A percentile compares a stretch with the other conserved stretches of the same genome.
These are phyloP conservation scores for Nematopogon swammerdamellus DNA, from an alignment of 2,888 invertebrate genomes.

Conservation along the genomic window DNA sequence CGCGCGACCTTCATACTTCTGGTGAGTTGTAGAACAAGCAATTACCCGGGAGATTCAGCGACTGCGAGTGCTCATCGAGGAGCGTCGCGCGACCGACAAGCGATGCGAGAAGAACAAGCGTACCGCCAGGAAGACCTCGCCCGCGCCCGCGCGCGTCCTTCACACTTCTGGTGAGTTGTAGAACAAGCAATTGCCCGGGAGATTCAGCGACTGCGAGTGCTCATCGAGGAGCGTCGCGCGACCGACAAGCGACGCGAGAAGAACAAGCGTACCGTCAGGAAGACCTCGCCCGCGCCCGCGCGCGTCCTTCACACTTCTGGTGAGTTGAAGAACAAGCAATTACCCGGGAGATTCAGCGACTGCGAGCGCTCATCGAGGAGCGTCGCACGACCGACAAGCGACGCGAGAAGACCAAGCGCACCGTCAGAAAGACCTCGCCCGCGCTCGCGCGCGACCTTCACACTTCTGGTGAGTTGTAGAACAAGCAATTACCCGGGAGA, in stretches of 20 bases:
- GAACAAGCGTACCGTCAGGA: neutral
- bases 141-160: constrained; percentile 14
- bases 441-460: too few relatives aligned
- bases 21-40: too few relatives aligned
- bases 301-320: too few relatives aligned
- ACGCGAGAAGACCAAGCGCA: constrained; percentile 1
- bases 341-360: constrained; percentile 73
- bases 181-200: too few relatives aligned
- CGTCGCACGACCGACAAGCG: constrained; percentile 26
- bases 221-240: constrained; percentile 36
- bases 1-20: too few relatives aligned
- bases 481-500: too few relatives aligned
- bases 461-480: too few relatives aligned
- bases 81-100: constrained; percentile 27
- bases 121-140: too few relatives aligned
- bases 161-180: constrained; percentile 80
- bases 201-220: constrained; percentile 69
- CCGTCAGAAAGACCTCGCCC: too few relatives aligned
- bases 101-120: constrained; percentile 2
- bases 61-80: constrained; percentile 49
- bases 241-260: constrained; percentile 4
- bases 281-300: constrained; percentile 5
- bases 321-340: too few relatives aligned
- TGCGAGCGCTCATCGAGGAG: constrained; percentile 49
- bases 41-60: constrained; percentile 77